Evolutionary conservation across 2,797 vertebrate species (phyloP).

Genomic region (Lagodon rhomboides): DNA sequence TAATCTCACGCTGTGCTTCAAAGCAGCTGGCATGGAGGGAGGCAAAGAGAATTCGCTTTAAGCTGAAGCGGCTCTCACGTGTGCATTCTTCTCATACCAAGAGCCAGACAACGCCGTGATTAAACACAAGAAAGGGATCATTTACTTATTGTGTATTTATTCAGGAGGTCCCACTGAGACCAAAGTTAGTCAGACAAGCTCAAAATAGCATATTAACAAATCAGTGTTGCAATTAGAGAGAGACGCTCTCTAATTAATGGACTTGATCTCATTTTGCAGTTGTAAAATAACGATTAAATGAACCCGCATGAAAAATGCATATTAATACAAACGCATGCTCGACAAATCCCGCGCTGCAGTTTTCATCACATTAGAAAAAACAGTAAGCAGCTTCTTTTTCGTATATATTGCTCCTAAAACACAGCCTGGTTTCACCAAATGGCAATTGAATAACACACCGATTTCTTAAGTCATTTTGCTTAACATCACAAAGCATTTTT

Average conservation of each 20-base stretch:
- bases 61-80: conserved; percentile 42
- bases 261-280: no score
- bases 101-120: conserved; percentile 47
- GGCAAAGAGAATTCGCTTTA: conserved; percentile 47
- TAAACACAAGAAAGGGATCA: conserved; percentile 62
- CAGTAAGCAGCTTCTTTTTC: neutral
- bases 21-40: conserved; percentile 57
- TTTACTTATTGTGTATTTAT: conserved; percentile 37
- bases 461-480: no score
- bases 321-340: neutral
- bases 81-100: conserved; percentile 69
- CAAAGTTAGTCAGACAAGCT: neutral
- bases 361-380: neutral
- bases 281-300: no score
- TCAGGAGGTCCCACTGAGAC: conserved; percentile 36
- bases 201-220: neutral
- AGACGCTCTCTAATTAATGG: no score
- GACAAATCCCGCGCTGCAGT: neutral
- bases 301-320: no score
- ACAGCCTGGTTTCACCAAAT: neutral
- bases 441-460: no score
- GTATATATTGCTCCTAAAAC: neutral
- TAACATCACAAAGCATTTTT: no score
- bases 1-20: conserved; percentile 57
- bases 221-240: neutral